Percentiles rank a stretch among this genome's conserved stretches.
These are phyloP conservation scores for Mythimna pallens DNA, from an alignment of 2,888 invertebrate genomes.

Conservation along the genomic window DNA sequence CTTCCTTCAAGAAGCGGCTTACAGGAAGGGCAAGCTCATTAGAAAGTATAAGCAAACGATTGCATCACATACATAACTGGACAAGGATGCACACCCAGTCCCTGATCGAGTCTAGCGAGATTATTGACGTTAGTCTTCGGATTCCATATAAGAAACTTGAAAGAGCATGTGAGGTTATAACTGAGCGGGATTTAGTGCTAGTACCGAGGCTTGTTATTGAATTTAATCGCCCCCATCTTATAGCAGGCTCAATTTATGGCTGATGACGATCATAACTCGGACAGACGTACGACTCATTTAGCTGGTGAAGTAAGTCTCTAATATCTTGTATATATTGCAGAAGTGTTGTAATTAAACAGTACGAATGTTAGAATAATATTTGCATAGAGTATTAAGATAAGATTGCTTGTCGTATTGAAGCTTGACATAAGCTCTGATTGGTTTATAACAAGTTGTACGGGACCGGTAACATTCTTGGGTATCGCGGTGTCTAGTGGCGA, in stretches of 20 bases:
- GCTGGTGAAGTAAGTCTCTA: constrained; percentile 22
- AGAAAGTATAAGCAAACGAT: constrained; percentile 79
- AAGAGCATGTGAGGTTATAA: constrained; percentile 57
- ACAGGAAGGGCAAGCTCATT: constrained; percentile 80
- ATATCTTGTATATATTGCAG: constrained; percentile 36
- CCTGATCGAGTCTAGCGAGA: constrained; percentile 69
- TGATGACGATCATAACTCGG: constrained; percentile 54
- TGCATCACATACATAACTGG: constrained; percentile 72
- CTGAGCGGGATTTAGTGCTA: constrained; percentile 58
- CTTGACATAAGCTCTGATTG: constrained; percentile 60
- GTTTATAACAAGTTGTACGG: constrained; percentile 66
- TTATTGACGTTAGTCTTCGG: constrained; percentile 63
- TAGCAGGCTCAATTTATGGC: constrained; percentile 55
- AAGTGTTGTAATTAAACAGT: constrained; percentile 45
- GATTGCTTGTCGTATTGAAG: constrained; percentile 35
- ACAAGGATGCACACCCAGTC: constrained; percentile 66
- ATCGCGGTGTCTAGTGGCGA: constrained; percentile 47
- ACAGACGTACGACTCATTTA: constrained; percentile 48
- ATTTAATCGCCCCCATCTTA: constrained; percentile 59
- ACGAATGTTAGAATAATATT: constrained; percentile 40
- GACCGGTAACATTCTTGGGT: constrained; percentile 69
- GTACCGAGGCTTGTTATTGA: constrained; percentile 63
- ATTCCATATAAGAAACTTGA: constrained; percentile 64
- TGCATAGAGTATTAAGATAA: constrained; percentile 38
- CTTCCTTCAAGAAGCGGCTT: constrained; percentile 69